Conservation (phyloP, 2,888 invertebrate species). For the Villa cingulata region DNA sequence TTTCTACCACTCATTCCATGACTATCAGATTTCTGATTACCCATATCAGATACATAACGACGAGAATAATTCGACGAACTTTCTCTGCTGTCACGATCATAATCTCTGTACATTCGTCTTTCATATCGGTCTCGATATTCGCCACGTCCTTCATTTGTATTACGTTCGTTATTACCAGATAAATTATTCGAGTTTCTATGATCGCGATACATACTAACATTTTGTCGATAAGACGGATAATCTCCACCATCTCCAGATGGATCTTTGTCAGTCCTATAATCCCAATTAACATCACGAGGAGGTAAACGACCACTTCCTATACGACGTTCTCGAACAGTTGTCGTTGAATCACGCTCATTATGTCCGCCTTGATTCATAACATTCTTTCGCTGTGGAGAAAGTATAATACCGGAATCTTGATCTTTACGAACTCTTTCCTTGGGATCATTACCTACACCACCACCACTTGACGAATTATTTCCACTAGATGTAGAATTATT, state of each 20-base stretch:
- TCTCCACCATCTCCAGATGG: constrained; percentile 24
- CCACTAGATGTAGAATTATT: neutral
- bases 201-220: constrained; percentile 1
- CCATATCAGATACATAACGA: constrained; percentile 17
- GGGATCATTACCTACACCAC: constrained; percentile 48
- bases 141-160: neutral
- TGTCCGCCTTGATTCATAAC: constrained; percentile 63
- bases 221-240: constrained; percentile 26
- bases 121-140: constrained; percentile 32
- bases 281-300: constrained; percentile 45
- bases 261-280: constrained; percentile 23
- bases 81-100: constrained; percentile 14
- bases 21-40: constrained; percentile 15
- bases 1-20: constrained; percentile 6
- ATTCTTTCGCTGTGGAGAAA: constrained; percentile 74
- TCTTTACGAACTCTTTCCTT: constrained; percentile 68
- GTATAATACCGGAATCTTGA: constrained; percentile 60
- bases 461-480: constrained; percentile 17
- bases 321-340: constrained; percentile 37
- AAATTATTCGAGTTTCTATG: constrained; percentile 7
- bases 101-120: constrained; percentile 40
- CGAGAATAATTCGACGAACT: constrained; percentile 15
- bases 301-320: constrained; percentile 78
- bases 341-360: constrained; percentile 7
- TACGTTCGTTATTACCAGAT: constrained; percentile 16